Conservation (phyloP, 1,140 invertebrate species). For the Cotesia typhae region DNA sequence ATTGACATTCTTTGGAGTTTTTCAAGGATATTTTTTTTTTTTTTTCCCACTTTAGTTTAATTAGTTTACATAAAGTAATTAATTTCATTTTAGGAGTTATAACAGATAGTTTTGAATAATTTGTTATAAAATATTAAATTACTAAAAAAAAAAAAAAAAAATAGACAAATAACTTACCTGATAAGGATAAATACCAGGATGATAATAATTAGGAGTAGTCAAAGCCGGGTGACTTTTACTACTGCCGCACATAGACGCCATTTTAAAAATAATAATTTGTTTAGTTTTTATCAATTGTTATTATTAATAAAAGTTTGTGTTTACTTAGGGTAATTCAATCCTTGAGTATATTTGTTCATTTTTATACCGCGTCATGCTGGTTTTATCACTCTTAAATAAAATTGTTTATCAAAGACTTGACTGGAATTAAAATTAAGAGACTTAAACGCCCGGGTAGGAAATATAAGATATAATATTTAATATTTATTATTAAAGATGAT, state of each 20-base stretch:
- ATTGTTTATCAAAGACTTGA: neutral
- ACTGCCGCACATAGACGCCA: constrained; percentile 64
- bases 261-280: constrained; percentile 38
- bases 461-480: neutral
- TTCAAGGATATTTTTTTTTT: neutral
- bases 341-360: too few species aligned
- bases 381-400: neutral
- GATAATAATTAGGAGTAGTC: constrained; percentile 59
- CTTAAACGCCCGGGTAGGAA: too few species aligned
- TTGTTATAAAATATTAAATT: too few species aligned
- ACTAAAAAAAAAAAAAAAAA: too few species aligned
- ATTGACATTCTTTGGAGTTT: too few species aligned
- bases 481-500: neutral
- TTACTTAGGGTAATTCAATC: neutral
- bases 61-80: neutral
- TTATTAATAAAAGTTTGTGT: neutral
- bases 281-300: neutral
- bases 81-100: too few species aligned
- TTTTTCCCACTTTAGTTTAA: neutral
- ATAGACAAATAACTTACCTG: constrained; percentile 51
- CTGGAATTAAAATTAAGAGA: too few species aligned
- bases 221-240: constrained; percentile 60
- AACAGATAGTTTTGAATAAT: too few species aligned
- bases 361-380: neutral
- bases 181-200: constrained; percentile 60